phyloP scores from a whole-genome alignment of 2,797 vertebrate species.

The Enteromius unitaeniatus region DNA sequence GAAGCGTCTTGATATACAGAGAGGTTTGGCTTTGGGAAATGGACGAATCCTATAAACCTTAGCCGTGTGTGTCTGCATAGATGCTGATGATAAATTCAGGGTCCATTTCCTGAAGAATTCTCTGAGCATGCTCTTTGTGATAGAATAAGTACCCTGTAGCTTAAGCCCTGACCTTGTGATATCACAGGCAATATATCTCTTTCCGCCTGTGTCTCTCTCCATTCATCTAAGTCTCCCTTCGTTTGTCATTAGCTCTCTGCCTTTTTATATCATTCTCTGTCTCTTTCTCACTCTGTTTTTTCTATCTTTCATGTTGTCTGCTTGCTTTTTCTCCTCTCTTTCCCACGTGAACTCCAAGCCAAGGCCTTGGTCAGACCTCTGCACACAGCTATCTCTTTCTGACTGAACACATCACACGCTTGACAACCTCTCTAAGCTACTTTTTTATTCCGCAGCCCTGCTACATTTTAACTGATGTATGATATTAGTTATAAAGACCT shows the following conservation, averaged over 20 bases:
- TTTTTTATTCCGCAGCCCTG: background rate
- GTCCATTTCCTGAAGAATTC: conserved; percentile 19
- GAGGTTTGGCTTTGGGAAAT: background rate
- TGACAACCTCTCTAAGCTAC: conserved; percentile 13
- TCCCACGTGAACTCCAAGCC: conserved; percentile 1
- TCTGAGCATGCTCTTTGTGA: conserved; percentile 16
- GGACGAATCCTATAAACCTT: background rate
- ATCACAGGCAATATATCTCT: conserved; percentile 39
- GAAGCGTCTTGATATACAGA: background rate
- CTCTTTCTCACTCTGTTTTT: conserved; percentile 18
- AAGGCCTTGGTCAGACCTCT: conserved; percentile 20
- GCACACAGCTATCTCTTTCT: conserved; percentile 5
- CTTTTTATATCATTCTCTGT: conserved; percentile 32
- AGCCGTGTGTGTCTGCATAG: background rate
- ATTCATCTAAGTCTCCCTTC: conserved; percentile 18
- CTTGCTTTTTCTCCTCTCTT: conserved; percentile 21
- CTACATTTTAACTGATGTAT: conserved; percentile 15
- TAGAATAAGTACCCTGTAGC: conserved; percentile 34
- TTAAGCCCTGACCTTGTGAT: conserved; percentile 49
- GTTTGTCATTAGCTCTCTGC: conserved; percentile 30
- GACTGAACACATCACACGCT: background rate
- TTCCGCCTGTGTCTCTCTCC: conserved; percentile 21
- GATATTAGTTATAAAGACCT: conserved; percentile 14
- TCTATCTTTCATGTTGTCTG: conserved; percentile 2
- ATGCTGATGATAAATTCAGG: conserved; percentile 32